These are phyloP conservation scores for Orius laevigatus DNA, from an alignment of 1,140 invertebrate genomes.

Conservation along the genomic window DNA sequence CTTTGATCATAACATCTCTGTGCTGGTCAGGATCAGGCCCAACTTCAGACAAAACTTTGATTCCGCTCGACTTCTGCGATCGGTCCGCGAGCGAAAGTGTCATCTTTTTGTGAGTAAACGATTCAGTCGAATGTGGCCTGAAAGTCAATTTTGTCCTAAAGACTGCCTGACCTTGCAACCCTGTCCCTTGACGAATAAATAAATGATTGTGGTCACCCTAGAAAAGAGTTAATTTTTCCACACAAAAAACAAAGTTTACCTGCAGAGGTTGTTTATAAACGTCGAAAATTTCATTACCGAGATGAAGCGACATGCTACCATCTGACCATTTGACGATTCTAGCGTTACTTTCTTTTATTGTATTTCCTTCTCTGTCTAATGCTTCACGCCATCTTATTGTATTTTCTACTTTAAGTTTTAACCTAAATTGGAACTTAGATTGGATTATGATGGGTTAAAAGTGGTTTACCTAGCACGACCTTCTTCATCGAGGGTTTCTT, in stretches of 20 bases:
- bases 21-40: slow-evolving; percentile 88
- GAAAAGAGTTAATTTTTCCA: slow-evolving; percentile 20
- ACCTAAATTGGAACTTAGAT: slow-evolving; percentile 26
- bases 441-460: background rate
- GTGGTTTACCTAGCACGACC: slow-evolving; percentile 60
- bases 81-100: slow-evolving; percentile 92
- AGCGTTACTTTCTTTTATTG: slow-evolving; percentile 84
- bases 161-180: slow-evolving; percentile 92
- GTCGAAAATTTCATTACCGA: slow-evolving; percentile 96
- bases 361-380: slow-evolving; percentile 68
- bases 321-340: slow-evolving; percentile 94
- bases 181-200: slow-evolving; percentile 92
- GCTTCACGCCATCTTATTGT: slow-evolving; percentile 89
- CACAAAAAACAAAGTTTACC: slow-evolving; percentile 26
- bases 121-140: slow-evolving; percentile 93
- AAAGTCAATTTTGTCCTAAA: slow-evolving; percentile 94
- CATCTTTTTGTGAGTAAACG: slow-evolving; percentile 97
- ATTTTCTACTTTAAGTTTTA: slow-evolving; percentile 92
- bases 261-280: slow-evolving; percentile 84
- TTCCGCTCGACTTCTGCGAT: slow-evolving; percentile 89
- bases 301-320: slow-evolving; percentile 91
- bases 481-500: slow-evolving; percentile 95
- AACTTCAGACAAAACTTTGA: slow-evolving; percentile 89
- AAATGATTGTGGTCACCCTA: slow-evolving; percentile 87
- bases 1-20: slow-evolving; percentile 77